Base-by-base conservation (phyloP, 2,888 invertebrate species). In the Anodontia alba region DNA sequence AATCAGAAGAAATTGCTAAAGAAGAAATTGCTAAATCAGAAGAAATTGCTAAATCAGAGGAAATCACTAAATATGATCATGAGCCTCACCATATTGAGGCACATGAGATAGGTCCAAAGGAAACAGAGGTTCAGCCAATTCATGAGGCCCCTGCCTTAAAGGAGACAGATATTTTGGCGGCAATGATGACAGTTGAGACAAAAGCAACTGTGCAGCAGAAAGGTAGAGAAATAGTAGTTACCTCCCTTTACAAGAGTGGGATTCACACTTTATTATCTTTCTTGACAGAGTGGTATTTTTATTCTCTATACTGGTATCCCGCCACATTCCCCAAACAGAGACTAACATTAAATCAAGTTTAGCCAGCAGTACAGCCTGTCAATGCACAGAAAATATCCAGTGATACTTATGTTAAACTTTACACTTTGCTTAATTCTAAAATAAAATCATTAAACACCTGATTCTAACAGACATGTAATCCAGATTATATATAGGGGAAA, bases 161-260 rank as follows among this genome's bases (percentile, higher is more conserved):
- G 62, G 62, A 62, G 62, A 62, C 62, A 20, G 62, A 62, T 62
- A 29, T 62, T 62, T 62, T 62, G 33, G 62, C 62, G 33, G 62
- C 62, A 62, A 62, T 62, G 62, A 62, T 62, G 62, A 29, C 29
- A 3, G 10, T 26, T 62, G 62, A 62, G 33, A 33, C 62, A 29
- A 29, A 29, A 62, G 62, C 62, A 8, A 33, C 62, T 62, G 62
- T 62, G 33, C 12, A 62, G 29, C 62, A 62, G 62, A 31, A 20
- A 62, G 62, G 62, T 62, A 62, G 62, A 33, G 62, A 62, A 33
- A 62, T 33, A 62, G 33, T 62, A 62, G 62, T 62, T 8, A 62
- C 20, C 33, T 62, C 62, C 33, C 62, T 12, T 33, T 8, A 2
- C 8, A 62, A 26, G 29, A 29, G 7, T 26, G 62, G 62, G 10